A percentile compares a stretch with the other conserved stretches of the same genome.
Evolutionary conservation across 2,888 invertebrate genomes (phyloP).

Genomic region (Lithodes maja): DNA sequence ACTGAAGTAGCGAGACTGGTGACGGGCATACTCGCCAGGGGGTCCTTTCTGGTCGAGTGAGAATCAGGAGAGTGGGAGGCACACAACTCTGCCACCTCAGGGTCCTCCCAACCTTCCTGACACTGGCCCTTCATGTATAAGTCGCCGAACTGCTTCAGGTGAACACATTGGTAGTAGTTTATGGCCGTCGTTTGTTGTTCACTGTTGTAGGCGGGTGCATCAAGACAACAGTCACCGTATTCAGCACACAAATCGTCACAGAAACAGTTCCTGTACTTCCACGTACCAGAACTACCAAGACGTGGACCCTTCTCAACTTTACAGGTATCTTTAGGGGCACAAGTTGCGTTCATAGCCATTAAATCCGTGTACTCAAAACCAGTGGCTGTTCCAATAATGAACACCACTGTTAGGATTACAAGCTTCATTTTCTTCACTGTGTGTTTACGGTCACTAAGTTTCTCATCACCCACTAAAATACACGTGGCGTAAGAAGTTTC

Average conservation of each 20-base stretch:
- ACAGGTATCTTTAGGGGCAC: conserved; percentile 56
- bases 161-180: conserved; percentile 74
- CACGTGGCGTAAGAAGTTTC: neutral
- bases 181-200: conserved; percentile 72
- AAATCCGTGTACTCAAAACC: conserved; percentile 43
- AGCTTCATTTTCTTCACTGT: conserved; percentile 19
- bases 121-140: conserved; percentile 76
- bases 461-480: neutral
- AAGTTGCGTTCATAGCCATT: conserved; percentile 39
- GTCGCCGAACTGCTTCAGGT: conserved; percentile 74
- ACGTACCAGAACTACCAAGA: conserved; percentile 72
- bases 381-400: neutral
- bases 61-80: conserved; percentile 68
- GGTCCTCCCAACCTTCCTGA: conserved; percentile 74
- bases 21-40: conserved; percentile 74
- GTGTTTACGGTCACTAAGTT: neutral
- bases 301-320: conserved; percentile 69
- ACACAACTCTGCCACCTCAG: conserved; percentile 72
- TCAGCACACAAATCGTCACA: conserved; percentile 75
- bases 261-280: conserved; percentile 75
- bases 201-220: conserved; percentile 73
- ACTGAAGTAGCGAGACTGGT: conserved; percentile 73
- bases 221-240: conserved; percentile 77
- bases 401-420: neutral
- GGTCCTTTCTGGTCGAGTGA: conserved; percentile 72